A percentile compares a stretch with the other conserved stretches of the same genome.
These are phyloP conservation scores for Ptychodera flava DNA, from an alignment of 35 echinoderm and acorn worm species.

Conservation along the genomic window DNA sequence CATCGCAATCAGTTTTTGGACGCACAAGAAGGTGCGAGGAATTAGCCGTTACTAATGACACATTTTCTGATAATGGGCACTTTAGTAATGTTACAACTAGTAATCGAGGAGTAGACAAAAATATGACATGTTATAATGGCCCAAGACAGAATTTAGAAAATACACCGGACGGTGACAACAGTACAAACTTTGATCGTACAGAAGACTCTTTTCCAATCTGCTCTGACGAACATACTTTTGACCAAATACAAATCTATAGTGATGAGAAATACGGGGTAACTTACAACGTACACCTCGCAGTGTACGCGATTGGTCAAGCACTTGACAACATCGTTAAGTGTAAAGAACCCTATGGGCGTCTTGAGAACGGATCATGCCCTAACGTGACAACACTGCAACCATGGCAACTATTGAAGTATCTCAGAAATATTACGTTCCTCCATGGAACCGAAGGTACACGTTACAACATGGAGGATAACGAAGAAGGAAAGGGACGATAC, in stretches of 20 bases:
- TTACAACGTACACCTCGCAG: not conserved
- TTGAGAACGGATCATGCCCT: slow-evolving; percentile 48
- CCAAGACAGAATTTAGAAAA: too few relatives aligned
- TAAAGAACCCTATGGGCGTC: not conserved
- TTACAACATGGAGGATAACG: not conserved
- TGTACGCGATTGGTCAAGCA: not conserved
- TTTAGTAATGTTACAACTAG: too few relatives aligned
- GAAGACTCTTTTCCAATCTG: not conserved
- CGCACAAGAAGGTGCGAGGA: too few relatives aligned
- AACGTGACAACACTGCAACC: not conserved
- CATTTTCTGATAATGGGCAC: too few relatives aligned
- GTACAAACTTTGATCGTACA: too few relatives aligned
- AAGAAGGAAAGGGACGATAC: not conserved
- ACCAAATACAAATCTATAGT: not conserved
- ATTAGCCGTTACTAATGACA: too few relatives aligned
- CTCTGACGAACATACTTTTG: not conserved
- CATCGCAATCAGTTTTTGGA: too few relatives aligned
- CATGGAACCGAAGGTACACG: not conserved
- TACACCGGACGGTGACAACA: too few relatives aligned
- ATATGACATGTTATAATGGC: too few relatives aligned
- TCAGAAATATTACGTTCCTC: not conserved
- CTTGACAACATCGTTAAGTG: not conserved
- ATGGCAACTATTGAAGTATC: not conserved
- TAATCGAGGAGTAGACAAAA: too few relatives aligned
- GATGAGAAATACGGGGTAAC: not conserved